phyloP scores from a whole-genome alignment of 2,888 invertebrate species.

The Spilarctia lutea region DNA sequence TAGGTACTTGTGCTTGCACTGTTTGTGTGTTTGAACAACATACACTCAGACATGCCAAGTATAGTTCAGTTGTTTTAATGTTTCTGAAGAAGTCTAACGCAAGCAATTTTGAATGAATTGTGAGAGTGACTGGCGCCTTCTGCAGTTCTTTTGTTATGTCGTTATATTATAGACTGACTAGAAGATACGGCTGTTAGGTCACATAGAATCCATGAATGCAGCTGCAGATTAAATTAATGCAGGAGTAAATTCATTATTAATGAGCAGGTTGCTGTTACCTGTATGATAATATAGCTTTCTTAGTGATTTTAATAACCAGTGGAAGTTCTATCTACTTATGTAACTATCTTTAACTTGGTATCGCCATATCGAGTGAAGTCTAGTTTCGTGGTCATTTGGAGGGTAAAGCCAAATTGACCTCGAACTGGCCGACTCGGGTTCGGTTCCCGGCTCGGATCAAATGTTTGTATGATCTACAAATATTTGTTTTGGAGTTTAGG shows the following conservation, averaged over 20 bases:
- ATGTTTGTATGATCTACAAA: too few species aligned
- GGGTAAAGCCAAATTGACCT: too few species aligned
- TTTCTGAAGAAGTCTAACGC: not conserved
- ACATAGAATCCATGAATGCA: not conserved
- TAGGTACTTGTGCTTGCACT: not conserved
- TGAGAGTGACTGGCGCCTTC: not conserved
- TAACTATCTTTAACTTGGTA: too few species aligned
- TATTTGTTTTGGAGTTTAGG: too few species aligned
- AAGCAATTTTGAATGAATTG: not conserved
- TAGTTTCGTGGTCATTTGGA: too few species aligned
- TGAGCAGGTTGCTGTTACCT: not conserved
- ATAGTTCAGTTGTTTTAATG: not conserved
- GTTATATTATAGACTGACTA: not conserved
- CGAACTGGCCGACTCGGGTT: too few species aligned
- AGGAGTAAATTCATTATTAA: not conserved
- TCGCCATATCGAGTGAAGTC: too few species aligned
- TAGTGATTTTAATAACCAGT: not conserved
- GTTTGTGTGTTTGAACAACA: constrained; percentile 5
- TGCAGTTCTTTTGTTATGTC: not conserved
- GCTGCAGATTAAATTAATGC: not conserved
- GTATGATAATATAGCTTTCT: not conserved
- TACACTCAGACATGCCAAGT: not conserved
- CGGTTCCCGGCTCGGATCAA: too few species aligned
- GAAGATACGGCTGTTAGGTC: not conserved
- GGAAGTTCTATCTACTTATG: not conserved